These are phyloP conservation scores for Puma concolor DNA, from an alignment of 2,113 vertebrate species.

Conservation along the genomic window DNA sequence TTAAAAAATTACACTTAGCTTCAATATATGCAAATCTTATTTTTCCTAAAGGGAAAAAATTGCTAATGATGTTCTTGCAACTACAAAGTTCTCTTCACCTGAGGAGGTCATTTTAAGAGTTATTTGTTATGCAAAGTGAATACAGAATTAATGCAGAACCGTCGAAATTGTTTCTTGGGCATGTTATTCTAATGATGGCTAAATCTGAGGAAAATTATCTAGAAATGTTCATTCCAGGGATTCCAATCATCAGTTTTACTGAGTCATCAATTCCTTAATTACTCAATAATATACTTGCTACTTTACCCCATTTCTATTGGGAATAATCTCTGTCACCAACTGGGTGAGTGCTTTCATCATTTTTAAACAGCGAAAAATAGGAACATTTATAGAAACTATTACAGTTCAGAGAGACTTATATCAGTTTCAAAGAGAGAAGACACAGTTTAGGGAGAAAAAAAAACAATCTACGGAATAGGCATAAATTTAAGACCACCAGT, in stretches of 20 bases:
- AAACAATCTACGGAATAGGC: not conserved
- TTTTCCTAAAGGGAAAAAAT: constrained; percentile 16
- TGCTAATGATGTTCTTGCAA: constrained; percentile 46
- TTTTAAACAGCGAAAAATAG: not conserved
- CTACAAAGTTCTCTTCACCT: constrained; percentile 9
- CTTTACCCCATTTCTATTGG: not conserved
- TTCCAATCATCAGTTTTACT: constrained; percentile 18
- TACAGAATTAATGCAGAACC: not conserved
- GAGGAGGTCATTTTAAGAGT: constrained; percentile 52
- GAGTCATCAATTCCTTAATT: constrained; percentile 37
- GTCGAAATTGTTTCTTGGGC: constrained; percentile 41
- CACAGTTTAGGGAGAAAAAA: not conserved
- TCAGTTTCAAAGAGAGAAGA: not conserved
- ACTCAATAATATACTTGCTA: not conserved
- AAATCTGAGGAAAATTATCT: constrained; percentile 28
- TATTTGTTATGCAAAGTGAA: constrained; percentile 56
- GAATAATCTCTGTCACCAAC: constrained; percentile 29
- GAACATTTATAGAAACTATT: not conserved
- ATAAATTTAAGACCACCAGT: not conserved
- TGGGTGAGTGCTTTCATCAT: constrained; percentile 14
- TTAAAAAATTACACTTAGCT: constrained; percentile 46
- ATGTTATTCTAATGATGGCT: constrained; percentile 22
- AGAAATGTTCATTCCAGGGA: constrained; percentile 41
- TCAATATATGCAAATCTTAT: constrained; percentile 5
- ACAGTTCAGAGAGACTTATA: not conserved